Evolutionary conservation across 2,888 invertebrate genomes (phyloP), one percentile per base, ranked within the genome.

Genomic region (Drosophila borborema): DNA sequence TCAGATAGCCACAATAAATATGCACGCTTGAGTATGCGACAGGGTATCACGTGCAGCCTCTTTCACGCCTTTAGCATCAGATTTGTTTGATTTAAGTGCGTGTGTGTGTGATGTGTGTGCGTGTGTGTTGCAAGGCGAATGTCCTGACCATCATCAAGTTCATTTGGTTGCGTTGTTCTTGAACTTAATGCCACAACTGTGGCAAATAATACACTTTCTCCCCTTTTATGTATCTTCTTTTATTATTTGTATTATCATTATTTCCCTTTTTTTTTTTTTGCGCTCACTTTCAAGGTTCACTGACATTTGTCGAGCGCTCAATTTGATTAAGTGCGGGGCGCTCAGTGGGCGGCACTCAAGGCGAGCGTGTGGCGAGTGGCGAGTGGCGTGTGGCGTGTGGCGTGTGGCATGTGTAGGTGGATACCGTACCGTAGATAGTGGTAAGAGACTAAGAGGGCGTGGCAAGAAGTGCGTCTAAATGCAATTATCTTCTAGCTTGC

Each of bases 251-350:
- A 55, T 46, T 53, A 38, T 23, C 48, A 20, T 41, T 48, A 3
- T 51, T 41, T 10, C 43, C 9, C 9, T 48, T 20, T 28, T 34
- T 53, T 20, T 28, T 34, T 14, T 38, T 36, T 20, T 46, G 59
- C 38, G 64, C 67, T 77, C 58, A 62, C 80, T 75, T 63, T 71
- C 63, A 86, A 86, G 86, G 86, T 86, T 86, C 86, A 89, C 59
- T 89, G 89, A 86, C 86, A 86, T 82, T 85, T 82, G 83, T 72
- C 58, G 58, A 74, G 80, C 81, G 77, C 78, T 82, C 89, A 86
- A 86, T 86, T 86, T 86, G 86, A 86, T 86, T 89, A 86, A 89
- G 85, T 85, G 81, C 74, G 70, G 70, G 70, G 65, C 72, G 64
- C 76, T 36, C 59, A 40, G 67, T 72, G 65, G 65, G 59, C 38